A percentile compares a stretch with the other conserved stretches of the same genome.
Conservation (phyloP, 2,888 invertebrate species). For the Dicycla oo region DNA sequence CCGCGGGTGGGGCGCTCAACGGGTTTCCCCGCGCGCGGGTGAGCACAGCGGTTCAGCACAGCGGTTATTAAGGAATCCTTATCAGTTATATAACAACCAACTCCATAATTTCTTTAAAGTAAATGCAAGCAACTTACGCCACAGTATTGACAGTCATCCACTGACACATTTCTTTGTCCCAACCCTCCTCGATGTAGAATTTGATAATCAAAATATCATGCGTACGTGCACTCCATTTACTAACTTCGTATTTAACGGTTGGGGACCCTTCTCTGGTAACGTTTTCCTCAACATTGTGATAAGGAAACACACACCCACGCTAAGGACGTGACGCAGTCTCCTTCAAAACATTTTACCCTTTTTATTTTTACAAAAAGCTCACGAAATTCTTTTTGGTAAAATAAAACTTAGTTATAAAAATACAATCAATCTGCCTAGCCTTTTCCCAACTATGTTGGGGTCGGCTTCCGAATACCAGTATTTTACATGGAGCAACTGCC, state of each 20-base stretch:
- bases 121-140: not conserved
- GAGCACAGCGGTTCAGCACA: too few relatives aligned
- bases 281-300: slow-evolving; percentile 32
- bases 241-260: too few relatives aligned
- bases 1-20: too few relatives aligned
- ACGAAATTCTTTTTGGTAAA: not conserved
- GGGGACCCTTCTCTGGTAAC: slow-evolving; percentile 9
- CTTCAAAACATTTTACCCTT: not conserved
- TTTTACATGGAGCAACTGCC: too few relatives aligned
- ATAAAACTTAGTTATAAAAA: too few relatives aligned
- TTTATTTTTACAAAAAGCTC: slow-evolving; percentile 18
- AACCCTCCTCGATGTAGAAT: not conserved
- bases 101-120: too few relatives aligned
- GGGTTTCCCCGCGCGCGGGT: too few relatives aligned
- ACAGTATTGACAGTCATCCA: not conserved
- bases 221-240: slow-evolving; percentile 10
- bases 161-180: not conserved
- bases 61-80: too few relatives aligned
- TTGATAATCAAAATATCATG: not conserved
- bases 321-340: slow-evolving; percentile 18
- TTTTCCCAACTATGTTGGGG: too few relatives aligned
- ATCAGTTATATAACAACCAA: not conserved
- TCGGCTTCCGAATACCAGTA: too few relatives aligned
- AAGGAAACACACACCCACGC: slow-evolving; percentile 29
- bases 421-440: too few relatives aligned